Conservation (phyloP, 2,888 invertebrate genomes). For the Strigamia maritima region DNA sequence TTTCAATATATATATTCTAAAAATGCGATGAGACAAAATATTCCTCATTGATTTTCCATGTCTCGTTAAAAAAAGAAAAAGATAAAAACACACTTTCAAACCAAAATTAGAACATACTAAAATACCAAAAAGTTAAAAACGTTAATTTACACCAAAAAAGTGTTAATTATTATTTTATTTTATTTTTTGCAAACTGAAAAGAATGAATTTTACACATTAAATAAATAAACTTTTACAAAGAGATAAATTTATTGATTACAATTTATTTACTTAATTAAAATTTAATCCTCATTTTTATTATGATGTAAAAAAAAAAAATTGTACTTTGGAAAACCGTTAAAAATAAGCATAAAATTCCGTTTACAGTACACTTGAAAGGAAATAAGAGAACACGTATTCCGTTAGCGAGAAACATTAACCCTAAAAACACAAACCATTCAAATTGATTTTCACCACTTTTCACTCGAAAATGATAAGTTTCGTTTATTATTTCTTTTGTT, state of each 20-base stretch:
- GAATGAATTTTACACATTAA: no score
- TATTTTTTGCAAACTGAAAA: no score
- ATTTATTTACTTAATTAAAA: no score
- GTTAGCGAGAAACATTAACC: not conserved
- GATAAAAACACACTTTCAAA: no score
- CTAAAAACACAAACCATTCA: not conserved
- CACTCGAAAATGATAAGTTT: not conserved
- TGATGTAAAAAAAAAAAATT: not conserved
- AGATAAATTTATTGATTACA: no score
- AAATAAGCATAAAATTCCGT: not conserved
- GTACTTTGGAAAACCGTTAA: not conserved
- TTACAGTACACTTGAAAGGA: conserved; percentile 14
- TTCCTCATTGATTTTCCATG: not conserved
- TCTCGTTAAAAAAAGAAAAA: not conserved
- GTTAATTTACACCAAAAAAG: no score
- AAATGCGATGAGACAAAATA: not conserved
- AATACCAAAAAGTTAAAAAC: no score
- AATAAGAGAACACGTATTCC: not conserved
- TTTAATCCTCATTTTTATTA: no score
- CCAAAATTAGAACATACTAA: no score
- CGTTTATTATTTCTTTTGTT: not conserved
- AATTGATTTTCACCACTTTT: not conserved
- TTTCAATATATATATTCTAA: not conserved
- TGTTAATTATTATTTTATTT: no score
- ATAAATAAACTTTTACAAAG: no score